phyloP scores from a whole-genome alignment of 1,140 invertebrate genomes.

The Neelides sp. region DNA sequence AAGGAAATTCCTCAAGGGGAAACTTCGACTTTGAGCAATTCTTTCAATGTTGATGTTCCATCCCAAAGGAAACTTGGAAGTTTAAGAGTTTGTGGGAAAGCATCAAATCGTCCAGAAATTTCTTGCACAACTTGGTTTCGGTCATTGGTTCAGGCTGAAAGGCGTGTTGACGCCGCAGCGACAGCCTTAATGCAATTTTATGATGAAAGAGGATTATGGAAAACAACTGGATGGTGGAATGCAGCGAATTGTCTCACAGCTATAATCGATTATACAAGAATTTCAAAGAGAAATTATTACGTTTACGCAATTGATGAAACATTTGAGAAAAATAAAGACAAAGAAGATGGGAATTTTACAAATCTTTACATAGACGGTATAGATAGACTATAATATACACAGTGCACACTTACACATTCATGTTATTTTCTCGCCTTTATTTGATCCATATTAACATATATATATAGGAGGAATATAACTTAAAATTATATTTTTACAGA shows the following conservation, averaged over 20 bases:
- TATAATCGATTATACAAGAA: conserved; percentile 19
- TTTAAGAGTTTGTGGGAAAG: conserved; percentile 20
- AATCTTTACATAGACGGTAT: conserved; percentile 21
- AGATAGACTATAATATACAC: neutral
- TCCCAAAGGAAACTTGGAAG: conserved; percentile 9
- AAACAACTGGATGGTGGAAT: conserved; percentile 28
- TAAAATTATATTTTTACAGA: neutral
- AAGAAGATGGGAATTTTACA: conserved; percentile 20
- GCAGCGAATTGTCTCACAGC: conserved; percentile 22
- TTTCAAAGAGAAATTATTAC: conserved; percentile 9
- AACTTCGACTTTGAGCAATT: neutral
- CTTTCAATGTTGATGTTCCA: conserved; percentile 24
- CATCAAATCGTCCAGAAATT: conserved; percentile 15
- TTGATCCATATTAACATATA: too few species aligned
- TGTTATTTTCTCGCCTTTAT: too few species aligned
- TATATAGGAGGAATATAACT: neutral
- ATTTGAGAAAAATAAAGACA: conserved; percentile 23
- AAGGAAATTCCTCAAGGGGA: conserved; percentile 3
- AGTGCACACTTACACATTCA: too few species aligned
- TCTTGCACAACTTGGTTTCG: conserved; percentile 21
- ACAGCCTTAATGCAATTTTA: conserved; percentile 29
- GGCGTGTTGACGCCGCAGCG: conserved; percentile 17
- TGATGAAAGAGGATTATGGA: conserved; percentile 14
- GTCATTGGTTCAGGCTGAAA: conserved; percentile 12
- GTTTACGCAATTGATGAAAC: conserved; percentile 16